Evolutionary conservation across 1,140 invertebrate genomes (phyloP), one percentile per base, ranked within the genome.

Genomic region (Tetramorium parvispinum): DNA sequence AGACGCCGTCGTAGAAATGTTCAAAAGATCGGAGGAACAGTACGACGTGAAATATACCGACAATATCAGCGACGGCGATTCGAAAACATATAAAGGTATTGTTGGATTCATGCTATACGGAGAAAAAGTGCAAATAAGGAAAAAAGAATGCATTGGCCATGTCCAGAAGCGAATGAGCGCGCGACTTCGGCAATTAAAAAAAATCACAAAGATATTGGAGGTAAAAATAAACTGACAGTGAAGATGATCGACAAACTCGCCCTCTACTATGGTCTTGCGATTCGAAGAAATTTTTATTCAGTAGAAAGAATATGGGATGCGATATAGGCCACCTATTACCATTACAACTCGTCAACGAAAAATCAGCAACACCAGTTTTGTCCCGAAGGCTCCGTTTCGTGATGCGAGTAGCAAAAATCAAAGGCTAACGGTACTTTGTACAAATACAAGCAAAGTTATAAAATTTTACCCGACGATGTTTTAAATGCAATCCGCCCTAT

Each of bases 401-500:
- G 57, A 21, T 78, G 40, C 6, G 55, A 75, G n/a, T 75, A 13
- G 27, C 46, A 21, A 53, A n/a, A 75, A 11, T 10, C 21, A 21
- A 55, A 55, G 8, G 18, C 16, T 24, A 24, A 75, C 7, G 16
- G 6, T 5, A 55, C 24, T 18, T 75, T 75, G 24, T 4, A 75
- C 8, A 16, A 16, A 2, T 53, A 55, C 37, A 4, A 75, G 18
- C 71, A 75, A 55, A 40, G 32, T n/a, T 55, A 16, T 11, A n/a
- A 37, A 11, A 18, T 2, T 13, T 57, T 75, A 21, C n/a, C 49
- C 6, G 24, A 27, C 1, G n/a, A 55, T 2, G 49, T 75, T 37
- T 75, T 75, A 8, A 55, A 55, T 21, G 7, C 53, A 16, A 75
- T 55, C 18, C 18, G n/a, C 3, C 27, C 71, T 55, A 76, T 76